These are phyloP conservation scores for Macaria liturata DNA, from an alignment of 2,888 invertebrate genomes.

Conservation along the genomic window DNA sequence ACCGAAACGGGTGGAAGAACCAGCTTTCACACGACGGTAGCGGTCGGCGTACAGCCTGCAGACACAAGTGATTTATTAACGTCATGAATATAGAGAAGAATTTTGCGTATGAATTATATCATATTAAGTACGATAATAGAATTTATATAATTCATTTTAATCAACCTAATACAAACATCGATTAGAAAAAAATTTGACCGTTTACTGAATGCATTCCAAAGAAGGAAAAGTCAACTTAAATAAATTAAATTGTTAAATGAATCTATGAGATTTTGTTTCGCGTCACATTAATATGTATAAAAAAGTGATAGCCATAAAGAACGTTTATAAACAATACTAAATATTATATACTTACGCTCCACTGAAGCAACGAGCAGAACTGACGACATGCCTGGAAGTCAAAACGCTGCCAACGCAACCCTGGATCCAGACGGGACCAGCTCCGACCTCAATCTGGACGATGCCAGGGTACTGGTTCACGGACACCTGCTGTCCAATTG, in stretches of 20 bases:
- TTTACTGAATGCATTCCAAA: too few relatives aligned
- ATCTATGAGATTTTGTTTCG: too few relatives aligned
- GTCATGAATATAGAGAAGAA: too few relatives aligned
- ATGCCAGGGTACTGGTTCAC: slow-evolving; percentile 41
- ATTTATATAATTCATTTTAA: too few relatives aligned
- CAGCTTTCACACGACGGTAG: slow-evolving; percentile 24
- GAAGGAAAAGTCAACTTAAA: too few relatives aligned
- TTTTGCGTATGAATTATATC: too few relatives aligned
- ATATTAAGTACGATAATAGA: too few relatives aligned
- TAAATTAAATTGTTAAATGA: too few relatives aligned
- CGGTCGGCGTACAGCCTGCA: not conserved
- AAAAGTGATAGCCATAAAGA: too few relatives aligned
- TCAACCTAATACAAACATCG: too few relatives aligned
- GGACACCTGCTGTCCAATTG: slow-evolving; percentile 9
- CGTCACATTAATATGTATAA: too few relatives aligned
- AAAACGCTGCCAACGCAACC: slow-evolving; percentile 33
- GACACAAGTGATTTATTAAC: not conserved
- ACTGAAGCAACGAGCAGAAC: slow-evolving; percentile 32
- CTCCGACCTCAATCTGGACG: slow-evolving; percentile 51
- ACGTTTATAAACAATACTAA: not conserved
- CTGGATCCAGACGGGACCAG: slow-evolving; percentile 32
- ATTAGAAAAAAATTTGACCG: too few relatives aligned
- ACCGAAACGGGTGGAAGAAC: slow-evolving; percentile 7
- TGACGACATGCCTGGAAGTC: slow-evolving; percentile 28
- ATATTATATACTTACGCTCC: slow-evolving; percentile 31